These are phyloP conservation scores for Rallus crepitans DNA, from an alignment of 2,797 vertebrate genomes.

Conservation along the genomic window DNA sequence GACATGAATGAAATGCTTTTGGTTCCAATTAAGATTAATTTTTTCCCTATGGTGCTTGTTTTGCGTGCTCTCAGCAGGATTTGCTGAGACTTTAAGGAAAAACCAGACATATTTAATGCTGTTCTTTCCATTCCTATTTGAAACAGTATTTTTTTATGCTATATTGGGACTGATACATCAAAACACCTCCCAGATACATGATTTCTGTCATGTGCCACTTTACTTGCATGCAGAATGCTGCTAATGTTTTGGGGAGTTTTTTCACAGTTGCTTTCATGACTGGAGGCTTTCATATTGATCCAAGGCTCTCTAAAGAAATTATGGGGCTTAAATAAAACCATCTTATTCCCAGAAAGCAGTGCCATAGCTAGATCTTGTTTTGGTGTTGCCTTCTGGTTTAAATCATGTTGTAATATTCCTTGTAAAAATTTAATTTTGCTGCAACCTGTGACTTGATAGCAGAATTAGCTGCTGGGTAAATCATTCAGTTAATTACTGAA, in stretches of 20 bases:
- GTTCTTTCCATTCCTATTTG: neutral
- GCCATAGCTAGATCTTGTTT: neutral
- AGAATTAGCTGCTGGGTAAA: neutral
- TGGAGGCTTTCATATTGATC: neutral
- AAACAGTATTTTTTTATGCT: neutral
- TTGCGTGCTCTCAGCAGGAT: neutral
- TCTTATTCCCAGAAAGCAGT: neutral
- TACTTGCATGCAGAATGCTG: neutral
- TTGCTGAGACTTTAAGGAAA: neutral
- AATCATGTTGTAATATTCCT: neutral
- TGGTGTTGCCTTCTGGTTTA: neutral
- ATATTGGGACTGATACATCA: neutral
- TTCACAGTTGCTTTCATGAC: neutral
- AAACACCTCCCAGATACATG: neutral
- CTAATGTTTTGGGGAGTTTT: neutral
- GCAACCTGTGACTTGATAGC: slow-evolving; percentile 22
- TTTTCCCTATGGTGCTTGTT: neutral
- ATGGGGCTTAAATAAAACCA: neutral
- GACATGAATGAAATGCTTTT: neutral
- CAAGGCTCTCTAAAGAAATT: neutral
- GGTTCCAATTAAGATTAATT: neutral
- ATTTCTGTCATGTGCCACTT: neutral
- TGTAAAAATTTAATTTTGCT: slow-evolving; percentile 32
- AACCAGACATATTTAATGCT: neutral
- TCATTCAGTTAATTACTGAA: slow-evolving; percentile 34